Evolutionary conservation across 2,797 vertebrate genomes (phyloP).

Genomic region (Podargus strigoides): DNA sequence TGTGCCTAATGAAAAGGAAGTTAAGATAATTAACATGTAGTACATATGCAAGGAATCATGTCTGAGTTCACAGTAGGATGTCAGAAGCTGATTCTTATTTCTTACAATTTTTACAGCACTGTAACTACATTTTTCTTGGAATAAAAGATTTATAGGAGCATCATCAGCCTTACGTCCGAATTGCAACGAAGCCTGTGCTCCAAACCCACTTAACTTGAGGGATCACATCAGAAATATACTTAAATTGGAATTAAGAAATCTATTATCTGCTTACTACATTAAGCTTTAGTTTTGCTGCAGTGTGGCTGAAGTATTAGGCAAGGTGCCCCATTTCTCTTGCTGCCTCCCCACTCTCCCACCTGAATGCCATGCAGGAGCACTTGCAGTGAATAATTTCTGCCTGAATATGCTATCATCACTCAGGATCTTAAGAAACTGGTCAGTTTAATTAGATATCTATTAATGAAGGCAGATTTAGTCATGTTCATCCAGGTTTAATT

Average conservation of each 20-base stretch:
- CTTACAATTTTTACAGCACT: background rate
- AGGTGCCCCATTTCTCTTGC: background rate
- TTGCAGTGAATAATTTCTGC: background rate
- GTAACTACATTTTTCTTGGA: background rate
- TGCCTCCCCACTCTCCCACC: background rate
- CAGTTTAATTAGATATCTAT: constrained; percentile 27
- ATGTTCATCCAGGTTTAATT: constrained; percentile 4
- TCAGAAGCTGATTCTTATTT: background rate
- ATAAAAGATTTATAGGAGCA: background rate
- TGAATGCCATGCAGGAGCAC: background rate
- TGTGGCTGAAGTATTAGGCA: background rate
- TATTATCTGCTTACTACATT: background rate
- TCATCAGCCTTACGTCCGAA: background rate
- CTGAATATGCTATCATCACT: background rate
- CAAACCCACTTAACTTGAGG: background rate
- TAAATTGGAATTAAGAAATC: background rate
- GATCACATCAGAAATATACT: background rate
- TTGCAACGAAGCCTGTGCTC: background rate
- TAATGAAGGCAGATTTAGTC: constrained; percentile 18
- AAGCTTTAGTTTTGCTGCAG: background rate
- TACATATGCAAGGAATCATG: background rate
- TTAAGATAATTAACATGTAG: background rate
- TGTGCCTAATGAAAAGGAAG: background rate
- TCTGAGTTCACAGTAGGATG: background rate
- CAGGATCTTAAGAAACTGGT: background rate